phyloP scores from a whole-genome alignment of 2,113 vertebrate species.

The Climacteris rufus region DNA sequence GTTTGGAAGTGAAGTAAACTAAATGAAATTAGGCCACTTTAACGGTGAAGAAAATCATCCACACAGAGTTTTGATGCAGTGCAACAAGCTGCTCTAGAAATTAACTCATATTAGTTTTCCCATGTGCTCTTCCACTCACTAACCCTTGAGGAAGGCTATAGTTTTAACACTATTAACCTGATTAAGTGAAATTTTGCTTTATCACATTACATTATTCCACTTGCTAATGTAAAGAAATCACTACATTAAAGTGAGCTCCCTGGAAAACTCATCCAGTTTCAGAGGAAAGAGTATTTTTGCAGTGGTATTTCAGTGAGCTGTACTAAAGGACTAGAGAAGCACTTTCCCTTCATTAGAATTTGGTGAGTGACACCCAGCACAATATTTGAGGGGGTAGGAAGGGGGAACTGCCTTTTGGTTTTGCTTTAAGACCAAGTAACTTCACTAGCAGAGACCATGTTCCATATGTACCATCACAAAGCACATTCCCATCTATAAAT shows the following conservation, averaged over 20 bases:
- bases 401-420: not conserved
- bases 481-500: not conserved
- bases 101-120: not conserved
- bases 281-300: not conserved
- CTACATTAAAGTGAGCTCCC: not conserved
- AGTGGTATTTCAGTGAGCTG: not conserved
- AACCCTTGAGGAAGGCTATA: not conserved
- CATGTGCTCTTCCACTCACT: not conserved
- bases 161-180: not conserved
- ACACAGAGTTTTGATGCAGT: not conserved
- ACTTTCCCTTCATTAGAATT: fast-evolving
- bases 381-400: not conserved
- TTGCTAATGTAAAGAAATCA: not conserved
- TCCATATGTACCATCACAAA: not conserved
- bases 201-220: not conserved
- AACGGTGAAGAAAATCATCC: not conserved
- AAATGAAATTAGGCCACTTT: not conserved
- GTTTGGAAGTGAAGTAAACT: not conserved
- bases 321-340: not conserved
- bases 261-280: not conserved
- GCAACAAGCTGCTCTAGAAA: not conserved
- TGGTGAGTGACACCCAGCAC: not conserved
- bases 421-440: not conserved
- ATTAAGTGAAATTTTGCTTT: not conserved
- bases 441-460: not conserved